Percentiles rank a stretch among this genome's conserved stretches.
phyloP scores from a whole-genome alignment of 2,113 vertebrate species.

The Chaetura pelagica region DNA sequence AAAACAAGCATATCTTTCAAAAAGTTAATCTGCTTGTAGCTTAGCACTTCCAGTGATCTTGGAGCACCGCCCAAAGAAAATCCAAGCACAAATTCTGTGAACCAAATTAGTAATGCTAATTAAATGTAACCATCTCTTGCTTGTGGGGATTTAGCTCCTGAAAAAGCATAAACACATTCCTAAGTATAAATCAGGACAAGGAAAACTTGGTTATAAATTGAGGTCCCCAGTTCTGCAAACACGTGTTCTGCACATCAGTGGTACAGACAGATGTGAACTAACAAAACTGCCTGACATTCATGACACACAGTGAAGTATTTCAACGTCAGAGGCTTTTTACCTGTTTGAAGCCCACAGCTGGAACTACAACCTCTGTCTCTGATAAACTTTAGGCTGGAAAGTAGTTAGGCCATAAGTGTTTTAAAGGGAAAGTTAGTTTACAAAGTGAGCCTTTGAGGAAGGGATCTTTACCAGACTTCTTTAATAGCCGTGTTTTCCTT shows the following conservation, averaged over 20 bases:
- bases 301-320: background rate
- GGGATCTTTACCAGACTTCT: constrained; percentile 80
- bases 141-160: background rate
- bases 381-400: background rate
- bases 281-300: background rate
- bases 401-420: background rate
- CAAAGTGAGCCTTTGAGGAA: background rate
- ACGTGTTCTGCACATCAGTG: fast-evolving
- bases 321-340: background rate
- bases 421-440: background rate
- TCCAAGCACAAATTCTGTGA: background rate
- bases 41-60: background rate
- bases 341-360: background rate
- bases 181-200: background rate
- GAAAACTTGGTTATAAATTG: background rate
- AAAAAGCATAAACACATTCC: background rate
- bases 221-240: background rate
- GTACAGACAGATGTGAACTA: background rate
- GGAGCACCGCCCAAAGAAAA: background rate
- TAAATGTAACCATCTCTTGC: background rate
- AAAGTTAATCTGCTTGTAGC: constrained; percentile 25
- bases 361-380: background rate
- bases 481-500: constrained; percentile 74
- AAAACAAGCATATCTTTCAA: background rate
- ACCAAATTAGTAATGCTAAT: background rate